Base-by-base conservation (phyloP, 2,888 invertebrate genomes). In the Scaptomyza polygonia region DNA sequence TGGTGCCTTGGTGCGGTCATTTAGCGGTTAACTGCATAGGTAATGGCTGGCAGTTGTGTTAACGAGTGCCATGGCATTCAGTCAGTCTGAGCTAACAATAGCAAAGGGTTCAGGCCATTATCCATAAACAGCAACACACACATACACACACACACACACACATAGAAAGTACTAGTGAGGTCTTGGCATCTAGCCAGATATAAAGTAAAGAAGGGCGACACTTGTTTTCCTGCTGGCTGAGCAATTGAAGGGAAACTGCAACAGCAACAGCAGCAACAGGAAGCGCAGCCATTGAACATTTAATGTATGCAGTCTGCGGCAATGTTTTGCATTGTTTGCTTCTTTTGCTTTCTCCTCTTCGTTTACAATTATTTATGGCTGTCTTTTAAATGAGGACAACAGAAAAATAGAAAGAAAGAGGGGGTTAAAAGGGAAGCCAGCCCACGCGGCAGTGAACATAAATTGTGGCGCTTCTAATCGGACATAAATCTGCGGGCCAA, bases 221-320 rank as follows among this genome's bases (percentile, higher is more conserved):
- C 32, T 53, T 45, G 62, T 62, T 54, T 61, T 65, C 64, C 68
- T 56, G 44, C 54, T 59, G 56, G 34, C 14, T 48, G 56, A 8
- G 34, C 54, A 36, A 2, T 11, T 21, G 14, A 34, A 9, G 39
- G 9, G 14, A 39, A 39, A 39, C 16, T 39, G 39, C 16, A 36
- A 36, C n/a, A 14, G 27, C 40, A 14, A 18, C 40, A 44, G 53
- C 53, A 61, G 81, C 87, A 83, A 87, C 86, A 87, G 83, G 86
- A 86, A 63, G 71, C 61, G 66, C 79, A 79, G 77, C 73, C 88
- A 85, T 68, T 87, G 82, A 81, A 81, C 77, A 87, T 56, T 82
- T 78, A 87, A 83, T 87, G 71, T 72, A 78, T 85, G 82, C 82
- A 85, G 66, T 40, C 34, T 34, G 55, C 57, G 18, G 25, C 30